phyloP scores from a whole-genome alignment of 2,888 invertebrate genomes.

The Trichogramma evanescens region DNA sequence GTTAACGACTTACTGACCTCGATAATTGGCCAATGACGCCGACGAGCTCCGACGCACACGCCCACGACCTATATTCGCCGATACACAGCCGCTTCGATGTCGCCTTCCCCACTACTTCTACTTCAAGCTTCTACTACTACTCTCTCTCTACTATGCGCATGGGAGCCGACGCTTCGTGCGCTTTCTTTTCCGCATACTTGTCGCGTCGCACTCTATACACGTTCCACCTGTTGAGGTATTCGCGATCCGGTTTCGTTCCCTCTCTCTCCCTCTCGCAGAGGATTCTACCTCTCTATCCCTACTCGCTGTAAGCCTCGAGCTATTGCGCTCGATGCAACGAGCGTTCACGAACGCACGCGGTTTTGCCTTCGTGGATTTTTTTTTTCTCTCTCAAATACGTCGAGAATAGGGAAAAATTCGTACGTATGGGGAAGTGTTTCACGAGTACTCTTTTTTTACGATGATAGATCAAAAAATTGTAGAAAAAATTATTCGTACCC shows the following conservation, averaged over 20 bases:
- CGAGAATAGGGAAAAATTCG: too few relatives aligned
- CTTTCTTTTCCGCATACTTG: constrained; percentile 5
- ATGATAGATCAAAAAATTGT: too few relatives aligned
- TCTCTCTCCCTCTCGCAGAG: constrained; percentile 18
- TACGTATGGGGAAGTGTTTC: too few relatives aligned
- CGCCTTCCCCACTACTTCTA: constrained; percentile 9
- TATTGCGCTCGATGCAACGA: neutral
- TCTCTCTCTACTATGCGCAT: neutral
- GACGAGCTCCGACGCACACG: neutral
- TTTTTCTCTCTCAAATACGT: neutral
- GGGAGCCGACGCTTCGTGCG: neutral
- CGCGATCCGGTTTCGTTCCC: constrained; percentile 28
- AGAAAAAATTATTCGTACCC: too few relatives aligned
- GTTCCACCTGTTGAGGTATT: constrained; percentile 10
- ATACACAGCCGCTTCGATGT: neutral
- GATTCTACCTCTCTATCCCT: constrained; percentile 18
- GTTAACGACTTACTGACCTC: constrained; percentile 43
- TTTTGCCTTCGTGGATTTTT: neutral
- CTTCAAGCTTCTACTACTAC: constrained; percentile 3
- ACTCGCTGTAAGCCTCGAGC: neutral
- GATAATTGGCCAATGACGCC: constrained; percentile 30
- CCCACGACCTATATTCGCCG: neutral
- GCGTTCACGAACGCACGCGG: neutral
- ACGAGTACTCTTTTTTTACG: too few relatives aligned
- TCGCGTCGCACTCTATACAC: neutral